These are phyloP conservation scores for Jacana jacana DNA, from an alignment of 2,113 vertebrate genomes.

Conservation along the genomic window DNA sequence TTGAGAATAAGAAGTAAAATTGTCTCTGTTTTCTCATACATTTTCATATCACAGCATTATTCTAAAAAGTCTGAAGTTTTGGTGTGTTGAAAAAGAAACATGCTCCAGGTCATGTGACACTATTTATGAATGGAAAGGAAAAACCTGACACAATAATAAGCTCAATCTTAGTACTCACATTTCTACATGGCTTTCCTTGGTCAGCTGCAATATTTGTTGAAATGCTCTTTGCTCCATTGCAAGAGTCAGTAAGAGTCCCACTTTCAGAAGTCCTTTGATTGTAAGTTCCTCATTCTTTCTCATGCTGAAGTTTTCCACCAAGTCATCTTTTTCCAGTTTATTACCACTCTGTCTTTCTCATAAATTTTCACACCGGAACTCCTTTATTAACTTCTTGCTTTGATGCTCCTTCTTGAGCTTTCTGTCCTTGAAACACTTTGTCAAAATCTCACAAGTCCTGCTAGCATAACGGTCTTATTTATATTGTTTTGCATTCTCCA, in stretches of 20 bases:
- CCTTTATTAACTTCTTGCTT: not conserved
- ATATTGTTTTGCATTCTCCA: not conserved
- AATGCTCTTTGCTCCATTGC: not conserved
- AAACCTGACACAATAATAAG: not conserved
- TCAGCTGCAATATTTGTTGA: not conserved
- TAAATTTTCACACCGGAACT: not conserved
- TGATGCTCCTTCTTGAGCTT: not conserved
- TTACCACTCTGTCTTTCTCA: not conserved
- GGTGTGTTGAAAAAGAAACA: not conserved
- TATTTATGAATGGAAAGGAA: not conserved
- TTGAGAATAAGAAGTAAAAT: not conserved
- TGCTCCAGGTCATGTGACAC: not conserved
- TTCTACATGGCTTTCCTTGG: fast-evolving
- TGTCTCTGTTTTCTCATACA: not conserved
- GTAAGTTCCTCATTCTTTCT: not conserved
- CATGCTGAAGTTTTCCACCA: not conserved
- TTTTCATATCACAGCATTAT: not conserved
- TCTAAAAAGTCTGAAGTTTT: not conserved
- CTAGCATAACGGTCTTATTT: not conserved
- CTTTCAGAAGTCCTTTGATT: not conserved
- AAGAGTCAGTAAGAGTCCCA: not conserved
- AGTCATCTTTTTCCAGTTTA: not conserved
- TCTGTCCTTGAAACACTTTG: not conserved
- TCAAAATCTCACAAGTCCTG: not conserved
- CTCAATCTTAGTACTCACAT: not conserved